A percentile compares a stretch with the other conserved stretches of the same genome.
Conservation (phyloP, 2,888 invertebrate genomes). For the Anaspis maculata region DNA sequence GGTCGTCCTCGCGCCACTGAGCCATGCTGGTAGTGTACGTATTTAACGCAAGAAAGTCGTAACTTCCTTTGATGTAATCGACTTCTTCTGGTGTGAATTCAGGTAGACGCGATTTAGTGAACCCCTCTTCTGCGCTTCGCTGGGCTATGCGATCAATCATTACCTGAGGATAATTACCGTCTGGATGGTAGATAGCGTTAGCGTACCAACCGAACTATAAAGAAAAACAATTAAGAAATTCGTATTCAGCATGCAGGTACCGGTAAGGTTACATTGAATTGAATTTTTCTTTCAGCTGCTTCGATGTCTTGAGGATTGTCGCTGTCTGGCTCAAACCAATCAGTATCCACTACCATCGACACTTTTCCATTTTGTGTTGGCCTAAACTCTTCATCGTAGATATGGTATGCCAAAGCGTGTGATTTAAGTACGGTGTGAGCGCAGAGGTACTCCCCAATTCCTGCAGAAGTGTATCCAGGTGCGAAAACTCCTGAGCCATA, state of each 20-base stretch:
- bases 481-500: constrained; percentile 28
- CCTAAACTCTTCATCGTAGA: constrained; percentile 51
- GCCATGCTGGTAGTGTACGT: constrained; percentile 57
- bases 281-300: constrained; percentile 45
- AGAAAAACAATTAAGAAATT: constrained; percentile 2
- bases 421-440: constrained; percentile 53
- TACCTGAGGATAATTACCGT: constrained; percentile 57
- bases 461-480: constrained; percentile 38
- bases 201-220: constrained; percentile 57
- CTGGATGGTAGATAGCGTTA: constrained; percentile 44
- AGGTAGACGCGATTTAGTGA: constrained; percentile 53
- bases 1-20: constrained; percentile 8
- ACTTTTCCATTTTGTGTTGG: constrained; percentile 47
- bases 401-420: constrained; percentile 53
- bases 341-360: constrained; percentile 47
- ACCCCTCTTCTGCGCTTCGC: constrained; percentile 43
- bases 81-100: constrained; percentile 53
- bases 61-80: constrained; percentile 50
- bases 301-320: constrained; percentile 40
- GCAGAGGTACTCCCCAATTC: constrained; percentile 52
- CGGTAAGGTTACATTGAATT: constrained; percentile 47
- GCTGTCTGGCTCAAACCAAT: constrained; percentile 46
- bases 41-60: constrained; percentile 70
- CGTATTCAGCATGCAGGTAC: neutral
- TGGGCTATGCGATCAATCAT: constrained; percentile 53